Conservation (phyloP, 30 jellyfish, hydroid and myxozoan genomes). For the Mastigias papua region DNA sequence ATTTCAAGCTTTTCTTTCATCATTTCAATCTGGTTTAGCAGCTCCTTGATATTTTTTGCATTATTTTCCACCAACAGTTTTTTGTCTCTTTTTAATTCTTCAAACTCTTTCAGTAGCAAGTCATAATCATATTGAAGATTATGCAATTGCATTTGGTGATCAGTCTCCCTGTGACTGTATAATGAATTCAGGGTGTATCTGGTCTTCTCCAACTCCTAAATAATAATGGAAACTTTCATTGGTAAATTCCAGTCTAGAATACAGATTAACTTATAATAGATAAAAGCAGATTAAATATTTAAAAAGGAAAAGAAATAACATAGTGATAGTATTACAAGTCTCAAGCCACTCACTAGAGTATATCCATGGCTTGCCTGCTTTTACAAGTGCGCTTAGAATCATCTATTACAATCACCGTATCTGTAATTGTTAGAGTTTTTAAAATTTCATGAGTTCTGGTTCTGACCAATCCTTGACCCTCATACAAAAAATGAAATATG, state of each 20-base stretch:
- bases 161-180: conserved; percentile 11
- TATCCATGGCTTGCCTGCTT: too few species aligned
- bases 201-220: conserved; percentile 37
- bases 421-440: too few species aligned
- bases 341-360: conserved; percentile 31
- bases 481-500: neutral
- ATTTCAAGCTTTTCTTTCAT: conserved; percentile 64
- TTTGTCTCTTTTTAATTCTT: neutral
- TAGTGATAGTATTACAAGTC: too few species aligned
- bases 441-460: too few species aligned
- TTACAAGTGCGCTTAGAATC: too few species aligned
- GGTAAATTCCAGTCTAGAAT: neutral
- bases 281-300: too few species aligned
- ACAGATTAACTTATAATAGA: too few species aligned
- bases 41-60: conserved; percentile 31
- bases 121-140: conserved; percentile 22
- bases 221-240: too few species aligned
- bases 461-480: too few species aligned
- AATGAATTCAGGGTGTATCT: conserved; percentile 6
- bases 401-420: too few species aligned
- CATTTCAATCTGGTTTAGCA: conserved; percentile 51
- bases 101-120: conserved; percentile 2
- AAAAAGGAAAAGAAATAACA: too few species aligned
- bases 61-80: neutral
- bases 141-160: conserved; percentile 53